Conservation (phyloP, 2,888 invertebrate genomes). For the Orthonevra nobilis region DNA sequence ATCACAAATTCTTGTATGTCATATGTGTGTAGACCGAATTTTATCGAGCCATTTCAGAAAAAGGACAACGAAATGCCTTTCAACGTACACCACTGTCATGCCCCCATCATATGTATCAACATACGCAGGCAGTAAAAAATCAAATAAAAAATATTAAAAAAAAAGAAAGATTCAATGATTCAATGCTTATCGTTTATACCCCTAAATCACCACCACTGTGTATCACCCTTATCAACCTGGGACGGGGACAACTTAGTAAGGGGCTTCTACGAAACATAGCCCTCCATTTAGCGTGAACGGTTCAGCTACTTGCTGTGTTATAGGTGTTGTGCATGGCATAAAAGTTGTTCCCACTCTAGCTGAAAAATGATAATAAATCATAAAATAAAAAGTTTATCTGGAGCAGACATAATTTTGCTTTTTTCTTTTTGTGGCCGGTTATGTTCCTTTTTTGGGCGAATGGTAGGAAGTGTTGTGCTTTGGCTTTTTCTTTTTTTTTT, state of each 20-base stretch:
- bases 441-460: constrained; percentile 15
- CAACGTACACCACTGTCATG: constrained; percentile 27
- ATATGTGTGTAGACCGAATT: constrained; percentile 25
- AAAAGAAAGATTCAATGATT: constrained; percentile 52
- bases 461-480: constrained; percentile 50
- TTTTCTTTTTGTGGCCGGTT: constrained; percentile 32
- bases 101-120: constrained; percentile 47
- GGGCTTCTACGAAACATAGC: constrained; percentile 16
- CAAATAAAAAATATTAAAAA: background rate
- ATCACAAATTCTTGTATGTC: constrained; percentile 53
- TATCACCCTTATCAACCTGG: constrained; percentile 6
- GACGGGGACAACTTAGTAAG: background rate
- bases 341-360: constrained; percentile 58
- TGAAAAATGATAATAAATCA: constrained; percentile 70
- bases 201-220: constrained; percentile 55
- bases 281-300: constrained; percentile 35
- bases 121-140: no score
- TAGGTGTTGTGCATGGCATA: constrained; percentile 51
- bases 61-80: constrained; percentile 22
- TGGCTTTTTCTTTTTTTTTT: background rate
- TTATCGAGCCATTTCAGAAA: constrained; percentile 32
- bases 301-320: constrained; percentile 9
- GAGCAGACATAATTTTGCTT: constrained; percentile 62
- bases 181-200: constrained; percentile 59
- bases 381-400: constrained; percentile 69